A percentile compares a stretch with the other conserved stretches of the same genome.
Conservation (phyloP, 2,113 vertebrate species). For the Oryzias curvinotus region DNA sequence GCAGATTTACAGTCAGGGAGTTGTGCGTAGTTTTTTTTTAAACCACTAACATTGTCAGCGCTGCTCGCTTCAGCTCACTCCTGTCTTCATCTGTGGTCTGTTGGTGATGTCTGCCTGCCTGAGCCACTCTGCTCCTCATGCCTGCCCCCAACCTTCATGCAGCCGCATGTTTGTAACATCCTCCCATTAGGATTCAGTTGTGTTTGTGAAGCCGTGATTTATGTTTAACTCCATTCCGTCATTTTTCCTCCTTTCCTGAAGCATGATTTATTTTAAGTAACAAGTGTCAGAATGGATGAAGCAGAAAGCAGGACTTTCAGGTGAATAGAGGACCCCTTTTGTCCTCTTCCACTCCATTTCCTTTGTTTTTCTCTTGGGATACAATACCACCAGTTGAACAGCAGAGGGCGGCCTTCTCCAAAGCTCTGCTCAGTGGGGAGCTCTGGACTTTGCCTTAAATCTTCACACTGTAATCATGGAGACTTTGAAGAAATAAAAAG, state of each 20-base stretch:
- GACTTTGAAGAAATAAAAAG: conserved; percentile 22
- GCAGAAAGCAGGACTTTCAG: conserved; percentile 41
- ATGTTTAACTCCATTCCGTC: conserved; percentile 3
- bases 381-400: conserved; percentile 56
- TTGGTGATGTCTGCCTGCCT: conserved; percentile 77
- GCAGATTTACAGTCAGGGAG: no score
- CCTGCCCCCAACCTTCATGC: conserved; percentile 56
- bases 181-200: background rate
- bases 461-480: conserved; percentile 2
- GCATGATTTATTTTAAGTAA: conserved; percentile 13
- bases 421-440: conserved; percentile 32
- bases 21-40: background rate
- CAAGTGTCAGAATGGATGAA: conserved; percentile 14
- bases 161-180: conserved; percentile 60
- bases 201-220: background rate
- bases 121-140: conserved; percentile 82
- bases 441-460: conserved; percentile 59
- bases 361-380: conserved; percentile 25
- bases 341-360: conserved; percentile 21
- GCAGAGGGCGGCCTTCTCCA: conserved; percentile 54
- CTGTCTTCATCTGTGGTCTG: conserved; percentile 45
- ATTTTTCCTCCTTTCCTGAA: conserved; percentile 3
- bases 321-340: conserved; percentile 68
- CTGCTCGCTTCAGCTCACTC: conserved; percentile 28
- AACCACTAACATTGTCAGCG: conserved; percentile 51